Percentiles rank a stretch among this genome's conserved stretches.
These are phyloP conservation scores for Drosophila nasuta DNA, from an alignment of 1,140 invertebrate genomes.

Conservation along the genomic window DNA sequence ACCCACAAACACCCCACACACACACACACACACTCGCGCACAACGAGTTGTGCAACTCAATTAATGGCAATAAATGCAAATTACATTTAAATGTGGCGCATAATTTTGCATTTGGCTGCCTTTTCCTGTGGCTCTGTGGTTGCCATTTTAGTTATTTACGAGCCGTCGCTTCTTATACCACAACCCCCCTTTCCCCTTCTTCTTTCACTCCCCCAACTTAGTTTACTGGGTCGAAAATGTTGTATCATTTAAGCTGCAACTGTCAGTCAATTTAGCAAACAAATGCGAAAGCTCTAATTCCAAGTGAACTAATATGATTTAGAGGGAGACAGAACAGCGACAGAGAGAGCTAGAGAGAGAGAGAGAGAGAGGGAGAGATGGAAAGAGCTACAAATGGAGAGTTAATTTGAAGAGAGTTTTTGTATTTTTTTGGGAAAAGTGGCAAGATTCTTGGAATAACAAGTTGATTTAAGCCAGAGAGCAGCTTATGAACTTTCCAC, in stretches of 20 bases:
- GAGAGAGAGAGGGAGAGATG: background rate
- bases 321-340: background rate
- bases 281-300: conserved; percentile 7
- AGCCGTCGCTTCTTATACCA: conserved; percentile 23
- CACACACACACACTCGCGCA: conserved; percentile 4
- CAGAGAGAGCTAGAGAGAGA: background rate
- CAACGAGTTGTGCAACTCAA: conserved; percentile 56
- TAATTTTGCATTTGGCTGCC: conserved; percentile 64
- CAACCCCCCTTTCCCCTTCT: too few species aligned
- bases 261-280: conserved; percentile 26
- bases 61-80: conserved; percentile 73
- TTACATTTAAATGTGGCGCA: conserved; percentile 66
- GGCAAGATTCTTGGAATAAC: too few species aligned
- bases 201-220: background rate
- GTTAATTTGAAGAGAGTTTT: conserved; percentile 3
- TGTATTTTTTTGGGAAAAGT: background rate
- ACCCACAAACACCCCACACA: too few species aligned
- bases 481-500: too few species aligned
- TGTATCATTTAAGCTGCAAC: conserved; percentile 25
- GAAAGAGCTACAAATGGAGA: background rate
- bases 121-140: conserved; percentile 22
- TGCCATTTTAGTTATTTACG: conserved; percentile 54
- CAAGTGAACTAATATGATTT: conserved; percentile 20
- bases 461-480: too few species aligned
- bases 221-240: conserved; percentile 3